Percentiles rank a stretch among this genome's conserved stretches.
phyloP scores from a whole-genome alignment of 2,888 invertebrate genomes.

The Apamea monoglypha region DNA sequence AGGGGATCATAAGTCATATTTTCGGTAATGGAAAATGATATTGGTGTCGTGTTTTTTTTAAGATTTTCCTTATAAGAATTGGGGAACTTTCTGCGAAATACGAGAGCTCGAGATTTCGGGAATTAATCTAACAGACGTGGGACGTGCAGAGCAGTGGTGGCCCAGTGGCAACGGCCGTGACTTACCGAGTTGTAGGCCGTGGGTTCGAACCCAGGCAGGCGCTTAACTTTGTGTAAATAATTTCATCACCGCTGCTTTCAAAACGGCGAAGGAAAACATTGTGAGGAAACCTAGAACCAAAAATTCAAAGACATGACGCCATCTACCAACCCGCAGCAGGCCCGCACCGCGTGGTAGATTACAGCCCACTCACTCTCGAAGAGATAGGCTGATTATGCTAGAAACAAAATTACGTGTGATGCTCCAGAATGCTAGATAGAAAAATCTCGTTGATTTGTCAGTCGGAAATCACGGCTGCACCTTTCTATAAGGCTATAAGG shows the following conservation, averaged over 20 bases:
- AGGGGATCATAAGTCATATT: slow-evolving; percentile 43
- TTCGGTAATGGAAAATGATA: slow-evolving; percentile 36
- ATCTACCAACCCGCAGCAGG: background rate
- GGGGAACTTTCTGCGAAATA: background rate
- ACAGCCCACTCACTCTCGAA: no score
- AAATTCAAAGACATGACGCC: no score
- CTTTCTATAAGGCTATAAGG: background rate
- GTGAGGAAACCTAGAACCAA: background rate
- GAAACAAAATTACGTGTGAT: background rate
- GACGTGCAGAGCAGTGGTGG: background rate
- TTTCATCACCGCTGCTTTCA: background rate
- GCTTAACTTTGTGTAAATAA: background rate
- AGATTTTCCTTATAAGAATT: background rate
- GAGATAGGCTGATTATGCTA: background rate
- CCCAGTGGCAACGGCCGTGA: background rate
- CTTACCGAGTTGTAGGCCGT: background rate
- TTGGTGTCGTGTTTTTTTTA: background rate
- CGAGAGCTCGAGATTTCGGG: background rate
- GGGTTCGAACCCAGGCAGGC: background rate
- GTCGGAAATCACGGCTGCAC: background rate
- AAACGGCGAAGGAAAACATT: background rate
- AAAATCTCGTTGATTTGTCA: background rate
- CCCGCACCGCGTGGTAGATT: background rate
- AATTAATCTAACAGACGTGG: background rate
- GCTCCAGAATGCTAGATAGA: background rate